These are phyloP conservation scores for Ochlodes sylvanus DNA, from an alignment of 2,888 invertebrate species.

Conservation along the genomic window DNA sequence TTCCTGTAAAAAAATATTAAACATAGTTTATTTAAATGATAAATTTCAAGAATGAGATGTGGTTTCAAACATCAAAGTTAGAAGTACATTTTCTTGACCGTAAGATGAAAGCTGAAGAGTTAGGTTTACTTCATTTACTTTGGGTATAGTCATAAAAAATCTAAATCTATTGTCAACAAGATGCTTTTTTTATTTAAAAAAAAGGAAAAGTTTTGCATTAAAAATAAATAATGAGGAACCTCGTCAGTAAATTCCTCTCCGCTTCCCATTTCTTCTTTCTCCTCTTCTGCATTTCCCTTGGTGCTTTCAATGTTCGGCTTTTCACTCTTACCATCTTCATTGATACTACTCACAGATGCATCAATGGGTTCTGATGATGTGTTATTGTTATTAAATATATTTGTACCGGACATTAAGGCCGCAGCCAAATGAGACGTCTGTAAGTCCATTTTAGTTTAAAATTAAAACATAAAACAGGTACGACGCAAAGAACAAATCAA, in stretches of 20 bases:
- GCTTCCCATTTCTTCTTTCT: conserved; percentile 76
- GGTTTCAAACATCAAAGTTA: too few relatives aligned
- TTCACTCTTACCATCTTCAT: conserved; percentile 61
- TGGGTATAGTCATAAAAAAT: too few relatives aligned
- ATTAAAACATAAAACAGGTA: neutral
- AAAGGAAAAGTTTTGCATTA: neutral
- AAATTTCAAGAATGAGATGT: too few relatives aligned
- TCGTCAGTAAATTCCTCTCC: conserved; percentile 80
- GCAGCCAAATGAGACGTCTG: conserved; percentile 81
- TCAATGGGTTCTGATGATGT: conserved; percentile 46
- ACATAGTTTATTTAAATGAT: too few relatives aligned
- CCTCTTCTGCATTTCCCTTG: conserved; percentile 67
- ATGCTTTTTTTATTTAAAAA: too few relatives aligned
- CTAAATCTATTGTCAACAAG: too few relatives aligned
- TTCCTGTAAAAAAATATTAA: conserved; percentile 60
- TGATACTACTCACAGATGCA: conserved; percentile 43
- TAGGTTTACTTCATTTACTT: too few relatives aligned
- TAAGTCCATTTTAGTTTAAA: conserved; percentile 63
- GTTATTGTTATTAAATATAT: conserved; percentile 56
- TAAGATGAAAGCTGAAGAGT: too few relatives aligned
- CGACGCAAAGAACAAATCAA: neutral
- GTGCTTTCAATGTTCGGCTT: conserved; percentile 55
- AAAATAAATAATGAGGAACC: conserved; percentile 50
- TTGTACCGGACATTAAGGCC: conserved; percentile 75
- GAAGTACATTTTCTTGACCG: too few relatives aligned